phyloP scores from a whole-genome alignment of 2,797 vertebrate genomes.

The Harpagifer antarcticus region DNA sequence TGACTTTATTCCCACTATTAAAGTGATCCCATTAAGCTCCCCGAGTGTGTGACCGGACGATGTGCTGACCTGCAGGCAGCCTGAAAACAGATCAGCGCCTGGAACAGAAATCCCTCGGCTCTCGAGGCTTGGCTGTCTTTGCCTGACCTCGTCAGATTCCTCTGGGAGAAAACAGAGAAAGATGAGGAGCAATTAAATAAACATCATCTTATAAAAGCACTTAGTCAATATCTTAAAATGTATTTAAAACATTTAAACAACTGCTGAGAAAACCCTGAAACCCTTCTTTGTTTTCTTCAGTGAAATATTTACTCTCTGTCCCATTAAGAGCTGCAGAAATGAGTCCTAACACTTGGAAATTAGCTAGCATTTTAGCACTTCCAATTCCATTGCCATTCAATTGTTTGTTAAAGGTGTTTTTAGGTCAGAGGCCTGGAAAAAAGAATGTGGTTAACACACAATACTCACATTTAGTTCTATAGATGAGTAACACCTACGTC shows the following conservation, averaged over 20 bases:
- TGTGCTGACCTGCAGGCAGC: constrained; percentile 91
- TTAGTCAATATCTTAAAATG: constrained; percentile 4
- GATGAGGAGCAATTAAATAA: neutral
- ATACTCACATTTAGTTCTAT: too few relatives aligned
- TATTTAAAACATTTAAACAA: constrained; percentile 4
- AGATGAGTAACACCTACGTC: too few relatives aligned
- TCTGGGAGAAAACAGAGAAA: constrained; percentile 59
- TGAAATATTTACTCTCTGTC: too few relatives aligned
- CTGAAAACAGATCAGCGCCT: constrained; percentile 87
- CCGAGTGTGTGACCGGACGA: constrained; percentile 8
- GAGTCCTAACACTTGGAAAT: too few relatives aligned
- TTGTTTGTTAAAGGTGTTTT: too few relatives aligned
- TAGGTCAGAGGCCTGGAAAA: too few relatives aligned
- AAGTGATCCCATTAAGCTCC: constrained; percentile 1
- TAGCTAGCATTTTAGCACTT: too few relatives aligned
- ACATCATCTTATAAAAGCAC: constrained; percentile 14
- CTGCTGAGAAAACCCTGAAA: neutral
- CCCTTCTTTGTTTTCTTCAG: too few relatives aligned
- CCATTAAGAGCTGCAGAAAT: too few relatives aligned
- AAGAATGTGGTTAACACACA: too few relatives aligned
- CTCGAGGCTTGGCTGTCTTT: constrained; percentile 61
- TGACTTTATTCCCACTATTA: neutral
- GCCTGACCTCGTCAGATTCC: constrained; percentile 54
- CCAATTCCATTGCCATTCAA: too few relatives aligned
- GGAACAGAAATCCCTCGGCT: constrained; percentile 85